A percentile compares a stretch with the other conserved stretches of the same genome.
These are phyloP conservation scores for Bubo blakistoni DNA, from an alignment of 2,113 vertebrate genomes.

Conservation along the genomic window DNA sequence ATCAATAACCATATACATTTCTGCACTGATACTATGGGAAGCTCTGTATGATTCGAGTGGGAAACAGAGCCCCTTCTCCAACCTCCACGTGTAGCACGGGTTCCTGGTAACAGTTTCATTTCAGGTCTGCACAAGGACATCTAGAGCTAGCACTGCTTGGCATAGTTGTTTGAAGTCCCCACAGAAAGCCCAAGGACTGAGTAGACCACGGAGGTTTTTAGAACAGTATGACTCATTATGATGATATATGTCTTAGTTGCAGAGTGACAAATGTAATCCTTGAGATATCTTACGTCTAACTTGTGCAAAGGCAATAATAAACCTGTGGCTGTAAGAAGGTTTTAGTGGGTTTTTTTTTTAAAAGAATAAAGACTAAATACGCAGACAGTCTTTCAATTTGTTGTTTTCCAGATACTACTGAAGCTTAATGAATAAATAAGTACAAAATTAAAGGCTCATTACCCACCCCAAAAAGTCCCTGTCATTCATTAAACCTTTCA, in stretches of 20 bases:
- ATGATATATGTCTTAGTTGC: neutral
- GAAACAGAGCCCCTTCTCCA: neutral
- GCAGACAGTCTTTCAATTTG: neutral
- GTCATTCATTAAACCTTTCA: constrained; percentile 53
- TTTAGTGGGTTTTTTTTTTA: neutral
- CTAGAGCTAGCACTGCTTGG: neutral
- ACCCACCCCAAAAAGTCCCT: constrained; percentile 15
- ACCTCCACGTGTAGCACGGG: neutral
- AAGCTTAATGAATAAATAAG: constrained; percentile 54
- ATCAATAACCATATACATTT: neutral
- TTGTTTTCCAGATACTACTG: neutral
- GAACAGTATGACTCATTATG: neutral
- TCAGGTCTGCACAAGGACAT: neutral
- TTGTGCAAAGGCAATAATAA: neutral
- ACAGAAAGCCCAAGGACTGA: neutral
- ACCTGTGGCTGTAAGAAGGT: neutral
- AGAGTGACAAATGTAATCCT: neutral
- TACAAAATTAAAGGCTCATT: constrained; percentile 58
- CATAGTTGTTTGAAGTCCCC: neutral
- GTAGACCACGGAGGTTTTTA: neutral
- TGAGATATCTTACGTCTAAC: neutral
- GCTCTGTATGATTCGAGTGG: rapidly evolving
- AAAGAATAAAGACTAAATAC: neutral
- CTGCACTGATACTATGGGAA: neutral
- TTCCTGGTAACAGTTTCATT: neutral